Evolutionary conservation across 2,113 vertebrate species (phyloP).

Genomic region (Agelaius phoeniceus): DNA sequence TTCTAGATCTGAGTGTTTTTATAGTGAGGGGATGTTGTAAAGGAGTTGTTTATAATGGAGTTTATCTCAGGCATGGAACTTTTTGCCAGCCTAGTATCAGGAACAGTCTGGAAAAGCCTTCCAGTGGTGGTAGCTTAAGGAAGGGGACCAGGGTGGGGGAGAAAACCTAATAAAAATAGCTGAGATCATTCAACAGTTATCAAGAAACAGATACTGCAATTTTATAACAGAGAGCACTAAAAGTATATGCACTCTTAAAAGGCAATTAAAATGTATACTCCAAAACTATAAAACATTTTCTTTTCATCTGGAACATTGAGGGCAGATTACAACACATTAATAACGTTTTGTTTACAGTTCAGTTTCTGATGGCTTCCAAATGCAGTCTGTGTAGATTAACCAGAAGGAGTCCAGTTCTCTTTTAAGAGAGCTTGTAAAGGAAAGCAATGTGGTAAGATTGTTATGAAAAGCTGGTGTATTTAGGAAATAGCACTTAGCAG

Average conservation of each 20-base stretch:
- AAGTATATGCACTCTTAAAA: conserved; percentile 85
- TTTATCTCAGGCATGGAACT: conserved; percentile 47
- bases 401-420: conserved; percentile 82
- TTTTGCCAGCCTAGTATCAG: conserved; percentile 64
- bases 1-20: conserved; percentile 72
- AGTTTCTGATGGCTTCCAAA: conserved; percentile 94
- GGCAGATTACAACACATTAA: conserved; percentile 93
- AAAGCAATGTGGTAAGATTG: conserved; percentile 90
- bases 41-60: conserved; percentile 77
- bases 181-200: conserved; percentile 86
- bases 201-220: conserved; percentile 87
- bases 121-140: conserved; percentile 73
- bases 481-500: conserved; percentile 93
- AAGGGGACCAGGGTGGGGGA: conserved; percentile 60
- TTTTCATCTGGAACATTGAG: conserved; percentile 91
- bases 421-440: conserved; percentile 86
- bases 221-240: conserved; percentile 84
- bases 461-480: conserved; percentile 91
- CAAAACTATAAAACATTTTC: conserved; percentile 90
- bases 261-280: conserved; percentile 83
- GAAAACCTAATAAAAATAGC: conserved; percentile 85
- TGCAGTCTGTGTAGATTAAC: conserved; percentile 89
- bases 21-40: conserved; percentile 69
- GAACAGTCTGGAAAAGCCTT: conserved; percentile 69
- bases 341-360: conserved; percentile 95